Conservation (phyloP, 2,797 vertebrate genomes). For the Glossophaga mutica region DNA sequence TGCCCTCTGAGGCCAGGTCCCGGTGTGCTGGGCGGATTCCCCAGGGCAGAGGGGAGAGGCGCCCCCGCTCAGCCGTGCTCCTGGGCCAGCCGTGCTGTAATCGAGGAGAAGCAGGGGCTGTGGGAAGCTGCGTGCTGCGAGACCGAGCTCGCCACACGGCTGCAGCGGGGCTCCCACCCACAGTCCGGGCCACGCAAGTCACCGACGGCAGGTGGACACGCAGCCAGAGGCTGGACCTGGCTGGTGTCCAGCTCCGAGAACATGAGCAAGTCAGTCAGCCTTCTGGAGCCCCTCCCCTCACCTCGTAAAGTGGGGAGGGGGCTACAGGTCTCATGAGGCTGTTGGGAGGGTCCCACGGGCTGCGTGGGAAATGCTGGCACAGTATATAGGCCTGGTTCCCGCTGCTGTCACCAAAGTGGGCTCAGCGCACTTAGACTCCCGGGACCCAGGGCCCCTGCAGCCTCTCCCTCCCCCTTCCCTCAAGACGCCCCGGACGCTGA, state of each 20-base stretch:
- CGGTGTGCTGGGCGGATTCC: fast-evolving
- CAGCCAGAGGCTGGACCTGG: not conserved
- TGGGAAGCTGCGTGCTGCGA: not conserved
- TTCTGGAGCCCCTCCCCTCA: not conserved
- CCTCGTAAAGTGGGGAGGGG: not conserved
- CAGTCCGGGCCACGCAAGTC: fast-evolving
- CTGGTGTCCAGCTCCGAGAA: not conserved
- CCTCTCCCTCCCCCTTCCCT: fast-evolving
- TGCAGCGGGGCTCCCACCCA: fast-evolving
- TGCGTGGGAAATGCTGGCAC: not conserved
- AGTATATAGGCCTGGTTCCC: fast-evolving
- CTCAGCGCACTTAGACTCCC: fast-evolving
- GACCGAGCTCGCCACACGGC: fast-evolving
- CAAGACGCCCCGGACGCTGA: fast-evolving
- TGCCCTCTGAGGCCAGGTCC: too few relatives aligned
- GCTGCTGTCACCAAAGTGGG: fast-evolving
- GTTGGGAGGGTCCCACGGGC: too few relatives aligned
- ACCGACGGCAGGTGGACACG: fast-evolving
- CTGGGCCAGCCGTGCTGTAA: not conserved
- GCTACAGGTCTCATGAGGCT: fast-evolving
- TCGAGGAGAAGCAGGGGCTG: not conserved
- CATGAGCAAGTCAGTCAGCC: not conserved
- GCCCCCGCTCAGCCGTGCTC: fast-evolving
- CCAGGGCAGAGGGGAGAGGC: not conserved
- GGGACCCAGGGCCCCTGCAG: not conserved